These are phyloP conservation scores for Origma solitaria DNA, from an alignment of 2,113 vertebrate genomes.

Conservation along the genomic window DNA sequence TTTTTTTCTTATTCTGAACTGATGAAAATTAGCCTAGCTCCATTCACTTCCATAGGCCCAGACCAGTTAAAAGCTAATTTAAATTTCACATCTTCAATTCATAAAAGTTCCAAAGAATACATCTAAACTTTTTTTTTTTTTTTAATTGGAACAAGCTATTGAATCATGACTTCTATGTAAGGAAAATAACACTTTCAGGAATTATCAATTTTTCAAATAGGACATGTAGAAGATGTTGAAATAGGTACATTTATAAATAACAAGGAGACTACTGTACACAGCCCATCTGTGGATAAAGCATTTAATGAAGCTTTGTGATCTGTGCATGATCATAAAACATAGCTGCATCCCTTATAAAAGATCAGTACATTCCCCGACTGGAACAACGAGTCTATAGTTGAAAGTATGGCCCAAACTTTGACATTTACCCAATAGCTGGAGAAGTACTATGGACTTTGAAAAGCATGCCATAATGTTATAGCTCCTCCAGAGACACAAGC, in stretches of 20 bases:
- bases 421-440: not conserved
- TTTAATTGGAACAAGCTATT: not conserved
- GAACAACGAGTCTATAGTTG: not conserved
- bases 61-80: not conserved
- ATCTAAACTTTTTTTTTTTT: not conserved
- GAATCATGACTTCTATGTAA: not conserved
- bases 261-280: not conserved
- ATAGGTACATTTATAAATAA: not conserved
- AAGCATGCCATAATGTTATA: fast-evolving
- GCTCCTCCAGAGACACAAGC: not conserved
- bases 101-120: not conserved
- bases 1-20: not conserved
- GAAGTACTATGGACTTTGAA: not conserved
- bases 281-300: not conserved
- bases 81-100: not conserved
- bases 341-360: not conserved
- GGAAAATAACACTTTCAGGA: not conserved
- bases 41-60: not conserved
- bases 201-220: not conserved
- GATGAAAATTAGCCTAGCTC: not conserved
- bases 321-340: not conserved
- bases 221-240: not conserved
- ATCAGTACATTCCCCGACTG: not conserved
- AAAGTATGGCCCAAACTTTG: not conserved
- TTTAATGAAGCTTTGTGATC: not conserved